Base-by-base conservation (phyloP, 2,888 invertebrate genomes). In the Fragum whitleyi region DNA sequence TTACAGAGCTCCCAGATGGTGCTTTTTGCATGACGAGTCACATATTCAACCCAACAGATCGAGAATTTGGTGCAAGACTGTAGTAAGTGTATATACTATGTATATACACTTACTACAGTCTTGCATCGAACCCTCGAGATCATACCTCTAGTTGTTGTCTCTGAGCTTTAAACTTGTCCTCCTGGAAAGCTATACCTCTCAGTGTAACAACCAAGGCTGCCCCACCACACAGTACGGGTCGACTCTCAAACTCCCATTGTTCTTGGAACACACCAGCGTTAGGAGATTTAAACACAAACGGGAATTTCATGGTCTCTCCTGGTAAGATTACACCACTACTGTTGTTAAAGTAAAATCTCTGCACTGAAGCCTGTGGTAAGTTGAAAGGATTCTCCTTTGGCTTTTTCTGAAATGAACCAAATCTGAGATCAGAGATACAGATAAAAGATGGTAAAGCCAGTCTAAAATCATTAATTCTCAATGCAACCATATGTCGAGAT, bases 341-440 rank as follows among this genome's bases (percentile, higher is more conserved):
- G 74, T 91, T 93, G 89, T 94, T 93, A 86, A 94, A 94, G 87
- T 94, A 94, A 82, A 94, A 94, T 29, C 93, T 87, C 82, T 93
- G 94, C 0, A 91, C 89, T 73, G 89, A 89, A 1, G 90, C 85
- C 70, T 92, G 90, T 1, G 89, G 89, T 53, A 93, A 74, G 42
- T 92, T 92, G 89, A 94, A 94, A 57, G 93, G 93, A 71, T 94
- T 93, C 42, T 91, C 89, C 72, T 92, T 92, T 0, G 89, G 88
- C 19, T 92, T 76, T 91, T 92, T 93, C 93, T 93, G 88, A 19
- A 55, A 69, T n/a, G 19, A n/a, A 39, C n/a, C n/a, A n/a, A n/a
- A n/a, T n/a, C n/a, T n/a, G n/a, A n/a, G 42, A 42, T 42, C 11
- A 42, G 16, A 42, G n/a, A n/a, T n/a, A n/a, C n/a, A n/a, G n/a